Conservation (phyloP, 1,140 invertebrate species). For the Trichogramma pretiosum region DNA sequence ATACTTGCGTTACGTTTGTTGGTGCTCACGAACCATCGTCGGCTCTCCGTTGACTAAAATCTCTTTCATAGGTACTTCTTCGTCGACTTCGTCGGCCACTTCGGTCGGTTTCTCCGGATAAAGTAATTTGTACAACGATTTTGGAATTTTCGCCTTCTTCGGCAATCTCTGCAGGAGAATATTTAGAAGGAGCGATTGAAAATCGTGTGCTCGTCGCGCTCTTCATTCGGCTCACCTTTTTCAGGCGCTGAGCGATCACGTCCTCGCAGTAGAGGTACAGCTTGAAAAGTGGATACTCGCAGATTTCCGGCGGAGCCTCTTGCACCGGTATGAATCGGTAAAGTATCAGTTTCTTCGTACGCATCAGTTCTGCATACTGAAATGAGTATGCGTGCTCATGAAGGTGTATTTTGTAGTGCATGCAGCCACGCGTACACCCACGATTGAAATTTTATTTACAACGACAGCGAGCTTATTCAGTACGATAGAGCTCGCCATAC, state of each 20-base stretch:
- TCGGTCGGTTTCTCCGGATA: constrained; percentile 23
- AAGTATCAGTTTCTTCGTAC: constrained; percentile 57
- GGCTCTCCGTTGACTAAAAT: constrained; percentile 13
- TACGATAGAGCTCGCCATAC: no score
- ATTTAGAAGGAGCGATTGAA: not conserved
- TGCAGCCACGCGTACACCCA: no score
- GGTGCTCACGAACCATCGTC: not conserved
- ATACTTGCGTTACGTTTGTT: not conserved
- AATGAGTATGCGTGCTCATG: no score
- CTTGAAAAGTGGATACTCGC: constrained; percentile 56
- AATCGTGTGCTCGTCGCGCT: no score
- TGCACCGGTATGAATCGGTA: constrained; percentile 53
- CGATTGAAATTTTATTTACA: no score
- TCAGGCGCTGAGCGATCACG: constrained; percentile 46
- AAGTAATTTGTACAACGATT: constrained; percentile 26
- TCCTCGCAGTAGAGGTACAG: constrained; percentile 55
- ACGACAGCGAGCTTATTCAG: no score
- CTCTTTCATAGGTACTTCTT: constrained; percentile 26
- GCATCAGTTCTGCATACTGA: constrained; percentile 57
- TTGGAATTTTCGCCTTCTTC: constrained; percentile 26
- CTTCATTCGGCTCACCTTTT: constrained; percentile 38
- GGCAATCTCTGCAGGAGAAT: constrained; percentile 16
- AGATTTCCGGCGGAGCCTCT: constrained; percentile 56
- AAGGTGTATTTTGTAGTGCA: no score
- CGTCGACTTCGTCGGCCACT: constrained; percentile 7